Evolutionary conservation across 2,888 invertebrate genomes (phyloP).

Genomic region (Diarsia brunnea): DNA sequence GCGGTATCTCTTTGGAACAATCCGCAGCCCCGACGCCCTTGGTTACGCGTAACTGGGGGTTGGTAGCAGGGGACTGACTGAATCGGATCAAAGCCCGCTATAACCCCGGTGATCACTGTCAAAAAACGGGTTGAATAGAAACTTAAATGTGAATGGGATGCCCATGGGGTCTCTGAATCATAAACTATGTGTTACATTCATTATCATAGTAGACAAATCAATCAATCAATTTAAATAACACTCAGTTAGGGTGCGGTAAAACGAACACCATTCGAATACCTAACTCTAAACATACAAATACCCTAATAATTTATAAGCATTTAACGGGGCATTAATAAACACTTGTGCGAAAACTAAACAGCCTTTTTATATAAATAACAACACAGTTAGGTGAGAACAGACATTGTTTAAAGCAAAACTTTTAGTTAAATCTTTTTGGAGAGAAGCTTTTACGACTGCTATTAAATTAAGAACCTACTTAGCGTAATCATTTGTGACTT

Average conservation of each 20-base stretch:
- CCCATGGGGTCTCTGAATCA: no score
- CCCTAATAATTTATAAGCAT: background rate
- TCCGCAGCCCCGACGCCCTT: no score
- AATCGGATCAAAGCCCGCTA: background rate
- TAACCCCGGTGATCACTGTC: background rate
- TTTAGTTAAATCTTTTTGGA: slow-evolving; percentile 11
- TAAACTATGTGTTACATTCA: no score
- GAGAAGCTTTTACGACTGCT: slow-evolving; percentile 17
- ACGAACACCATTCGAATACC: background rate
- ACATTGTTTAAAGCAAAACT: slow-evolving; percentile 22
- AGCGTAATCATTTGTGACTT: slow-evolving; percentile 29
- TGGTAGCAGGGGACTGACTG: background rate
- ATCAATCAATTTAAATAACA: background rate
- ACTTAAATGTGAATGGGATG: background rate
- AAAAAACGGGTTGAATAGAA: background rate
- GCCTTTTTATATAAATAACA: slow-evolving; percentile 7
- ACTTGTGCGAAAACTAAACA: background rate
- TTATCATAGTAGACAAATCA: background rate
- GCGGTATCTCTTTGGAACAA: no score
- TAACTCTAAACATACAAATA: background rate
- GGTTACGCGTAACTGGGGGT: background rate
- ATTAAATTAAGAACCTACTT: slow-evolving; percentile 27
- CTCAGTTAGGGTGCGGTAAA: background rate
- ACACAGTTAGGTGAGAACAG: slow-evolving; percentile 1
- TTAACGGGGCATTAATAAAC: no score